A percentile compares a stretch with the other conserved stretches of the same genome.
Evolutionary conservation across 2,888 invertebrate species (phyloP).

Genomic region (Atrina japonica): DNA sequence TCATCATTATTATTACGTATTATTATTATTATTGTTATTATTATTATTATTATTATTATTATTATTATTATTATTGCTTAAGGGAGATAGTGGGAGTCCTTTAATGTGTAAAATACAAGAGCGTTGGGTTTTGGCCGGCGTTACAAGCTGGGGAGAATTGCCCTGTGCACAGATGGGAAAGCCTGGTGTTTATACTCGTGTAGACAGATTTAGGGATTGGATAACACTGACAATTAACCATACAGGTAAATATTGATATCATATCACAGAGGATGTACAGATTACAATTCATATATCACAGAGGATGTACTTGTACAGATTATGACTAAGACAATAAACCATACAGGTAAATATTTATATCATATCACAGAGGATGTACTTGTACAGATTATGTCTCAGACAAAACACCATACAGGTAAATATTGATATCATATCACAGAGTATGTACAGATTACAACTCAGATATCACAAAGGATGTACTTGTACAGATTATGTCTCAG

Average conservation of each 20-base stretch:
- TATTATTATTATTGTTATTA: no score
- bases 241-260: constrained; percentile 39
- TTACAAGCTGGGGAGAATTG: constrained; percentile 75
- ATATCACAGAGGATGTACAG: background rate
- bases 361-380: no score
- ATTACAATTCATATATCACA: no score
- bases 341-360: constrained; percentile 36
- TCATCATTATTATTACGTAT: no score
- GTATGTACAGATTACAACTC: no score
- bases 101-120: constrained; percentile 65
- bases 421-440: no score
- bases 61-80: no score
- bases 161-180: constrained; percentile 67
- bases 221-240: constrained; percentile 48
- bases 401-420: no score
- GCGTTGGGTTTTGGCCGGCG: constrained; percentile 71
- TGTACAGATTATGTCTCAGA: background rate
- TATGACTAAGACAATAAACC: constrained; percentile 47
- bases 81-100: constrained; percentile 79
- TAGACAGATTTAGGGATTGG: constrained; percentile 68
- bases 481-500: no score
- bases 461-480: no score
- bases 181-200: constrained; percentile 77
- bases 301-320: no score
- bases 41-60: no score